Conservation (phyloP, 2,888 invertebrate genomes). For the Eristalis arbustorum region DNA sequence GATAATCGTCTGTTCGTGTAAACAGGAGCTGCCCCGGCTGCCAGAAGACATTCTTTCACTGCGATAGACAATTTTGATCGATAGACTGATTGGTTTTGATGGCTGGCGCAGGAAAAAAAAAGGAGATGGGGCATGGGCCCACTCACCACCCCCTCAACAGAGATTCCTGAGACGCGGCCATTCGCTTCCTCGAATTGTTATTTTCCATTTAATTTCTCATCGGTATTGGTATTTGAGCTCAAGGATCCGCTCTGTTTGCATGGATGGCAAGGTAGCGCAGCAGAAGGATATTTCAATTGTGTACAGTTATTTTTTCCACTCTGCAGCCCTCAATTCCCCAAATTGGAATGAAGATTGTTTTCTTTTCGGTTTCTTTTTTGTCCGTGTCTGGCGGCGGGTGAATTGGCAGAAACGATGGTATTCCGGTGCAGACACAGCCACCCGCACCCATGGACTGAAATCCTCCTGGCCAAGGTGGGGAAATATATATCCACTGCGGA, state of each 20-base stretch:
- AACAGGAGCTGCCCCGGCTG: not conserved
- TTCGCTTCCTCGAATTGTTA: constrained; percentile 36
- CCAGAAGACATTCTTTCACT: not conserved
- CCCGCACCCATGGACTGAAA: not conserved
- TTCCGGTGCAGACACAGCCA: not conserved
- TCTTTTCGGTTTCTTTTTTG: constrained; percentile 1
- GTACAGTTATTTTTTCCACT: not conserved
- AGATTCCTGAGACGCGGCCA: not conserved
- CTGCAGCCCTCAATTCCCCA: constrained; percentile 47
- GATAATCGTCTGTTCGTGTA: constrained; percentile 20
- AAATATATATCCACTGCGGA: constrained; percentile 2
- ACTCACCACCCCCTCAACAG: not conserved
- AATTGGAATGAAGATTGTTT: constrained; percentile 49
- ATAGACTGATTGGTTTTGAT: constrained; percentile 17
- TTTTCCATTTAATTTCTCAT: constrained; percentile 59
- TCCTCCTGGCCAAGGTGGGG: not conserved
- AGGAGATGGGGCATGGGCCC: not conserved
- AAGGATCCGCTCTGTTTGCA: constrained; percentile 37
- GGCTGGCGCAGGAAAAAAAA: not conserved
- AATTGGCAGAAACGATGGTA: constrained; percentile 20
- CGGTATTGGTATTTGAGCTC: constrained; percentile 51
- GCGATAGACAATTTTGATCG: not conserved
- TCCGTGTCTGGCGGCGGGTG: constrained; percentile 10
- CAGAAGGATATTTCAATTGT: constrained; percentile 38
- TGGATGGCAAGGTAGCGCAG: constrained; percentile 21